Evolutionary conservation across 2,888 invertebrate species (phyloP).

Genomic region (Sclerodermus sp.): DNA sequence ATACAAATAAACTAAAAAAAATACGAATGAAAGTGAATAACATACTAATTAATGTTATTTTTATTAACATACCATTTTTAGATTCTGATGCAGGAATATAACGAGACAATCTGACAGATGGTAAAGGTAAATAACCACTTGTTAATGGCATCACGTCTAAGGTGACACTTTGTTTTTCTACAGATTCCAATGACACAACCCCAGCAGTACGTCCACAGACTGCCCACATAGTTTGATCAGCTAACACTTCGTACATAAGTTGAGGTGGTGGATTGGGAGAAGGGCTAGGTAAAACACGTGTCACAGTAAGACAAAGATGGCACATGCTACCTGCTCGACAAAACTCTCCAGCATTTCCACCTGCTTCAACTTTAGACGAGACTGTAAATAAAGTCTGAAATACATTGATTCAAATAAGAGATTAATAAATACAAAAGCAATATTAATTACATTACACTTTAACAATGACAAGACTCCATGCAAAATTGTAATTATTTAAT

Average conservation of each 20-base stretch:
- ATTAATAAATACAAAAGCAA: background rate
- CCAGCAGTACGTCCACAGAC: slow-evolving; percentile 89
- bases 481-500: slow-evolving; percentile 4
- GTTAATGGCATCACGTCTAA: slow-evolving; percentile 92
- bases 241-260: slow-evolving; percentile 91
- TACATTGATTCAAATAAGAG: background rate
- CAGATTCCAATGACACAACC: slow-evolving; percentile 66
- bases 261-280: slow-evolving; percentile 45
- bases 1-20: too few species aligned
- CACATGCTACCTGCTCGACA: slow-evolving; percentile 89
- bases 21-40: background rate
- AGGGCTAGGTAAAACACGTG: slow-evolving; percentile 55
- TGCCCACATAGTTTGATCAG: slow-evolving; percentile 92
- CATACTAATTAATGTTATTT: background rate
- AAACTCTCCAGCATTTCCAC: slow-evolving; percentile 72
- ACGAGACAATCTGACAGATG: slow-evolving; percentile 83
- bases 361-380: slow-evolving; percentile 76
- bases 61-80: slow-evolving; percentile 45
- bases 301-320: slow-evolving; percentile 75
- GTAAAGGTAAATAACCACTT: slow-evolving; percentile 86
- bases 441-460: background rate
- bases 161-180: slow-evolving; percentile 72
- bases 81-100: slow-evolving; percentile 76
- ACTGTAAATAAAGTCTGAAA: slow-evolving; percentile 80
- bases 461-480: background rate